phyloP scores from a whole-genome alignment of 2,113 vertebrate genomes.

The Hyperoodon ampullatus region DNA sequence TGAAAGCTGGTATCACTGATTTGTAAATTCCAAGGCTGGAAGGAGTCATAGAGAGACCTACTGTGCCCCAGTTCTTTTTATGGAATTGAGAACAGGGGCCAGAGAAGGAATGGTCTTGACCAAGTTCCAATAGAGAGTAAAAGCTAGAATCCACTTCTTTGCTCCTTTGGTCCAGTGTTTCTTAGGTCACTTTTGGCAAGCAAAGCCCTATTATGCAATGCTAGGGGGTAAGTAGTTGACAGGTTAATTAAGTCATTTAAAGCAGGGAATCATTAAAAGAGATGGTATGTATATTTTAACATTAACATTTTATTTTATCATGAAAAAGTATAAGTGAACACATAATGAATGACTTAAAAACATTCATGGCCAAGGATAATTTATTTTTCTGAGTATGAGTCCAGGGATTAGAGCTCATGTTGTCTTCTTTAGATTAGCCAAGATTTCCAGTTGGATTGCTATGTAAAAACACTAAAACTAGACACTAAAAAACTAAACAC shows the following conservation, averaged over 20 bases:
- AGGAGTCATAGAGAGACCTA: not conserved
- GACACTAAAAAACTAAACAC: not conserved
- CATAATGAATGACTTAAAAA: slow-evolving; percentile 9
- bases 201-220: not conserved
- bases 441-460: not conserved
- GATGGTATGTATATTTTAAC: slow-evolving; percentile 12
- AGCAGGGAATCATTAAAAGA: slow-evolving; percentile 40
- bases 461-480: not conserved
- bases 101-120: not conserved
- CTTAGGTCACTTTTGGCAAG: slow-evolving; percentile 21
- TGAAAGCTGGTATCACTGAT: not conserved
- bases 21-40: not conserved
- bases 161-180: not conserved
- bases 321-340: slow-evolving; percentile 24
- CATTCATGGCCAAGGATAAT: not conserved
- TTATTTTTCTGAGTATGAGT: slow-evolving; percentile 29
- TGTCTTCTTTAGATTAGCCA: not conserved
- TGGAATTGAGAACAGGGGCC: not conserved
- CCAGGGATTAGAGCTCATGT: not conserved
- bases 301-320: slow-evolving; percentile 52
- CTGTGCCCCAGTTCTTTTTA: not conserved
- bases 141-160: not conserved
- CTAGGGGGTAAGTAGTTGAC: slow-evolving; percentile 13
- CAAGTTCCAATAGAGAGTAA: not conserved
- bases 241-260: slow-evolving; percentile 50